Base-by-base conservation (phyloP, 1,140 invertebrate species). In the Musca vetustissima region DNA sequence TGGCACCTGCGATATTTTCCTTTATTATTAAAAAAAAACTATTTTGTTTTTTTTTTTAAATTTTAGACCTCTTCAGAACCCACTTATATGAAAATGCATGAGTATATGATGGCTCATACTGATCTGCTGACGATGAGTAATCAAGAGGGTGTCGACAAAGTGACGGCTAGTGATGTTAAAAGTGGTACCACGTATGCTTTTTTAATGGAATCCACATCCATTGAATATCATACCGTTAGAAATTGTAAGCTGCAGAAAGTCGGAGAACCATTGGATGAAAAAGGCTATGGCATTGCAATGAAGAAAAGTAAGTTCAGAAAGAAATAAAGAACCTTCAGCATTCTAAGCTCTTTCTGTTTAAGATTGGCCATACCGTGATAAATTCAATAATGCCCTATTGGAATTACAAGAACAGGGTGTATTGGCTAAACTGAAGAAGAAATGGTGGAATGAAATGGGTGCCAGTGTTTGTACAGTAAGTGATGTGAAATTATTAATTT, bases 401-500 rank as follows among this genome's bases (percentile, higher is more conserved):
- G 88, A 90, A 73, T 78, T 95, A 1, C 91, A 93, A 78, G 94
- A 97, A 83, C 88, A 89, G 64, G 95, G 93, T 0, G 86, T 88
- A 43, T 79, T 97, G 13, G 88, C 90, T 4, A 85, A 88, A 47
- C 83, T 97, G 59, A 94, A 96, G 80, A 90, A 89, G 28, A 95
- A 94, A 84, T 97, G 94, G 95, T 97, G 94, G 94, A 91, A 91
- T 76, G 89, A 94, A 81, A 90, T 92, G 78, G 92, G 91, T 0
- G 92, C 91, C 22, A 90, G 91, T 9, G 87, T 86, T 55, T 94
- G 92, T 81, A 83, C 84, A 72, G 92, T 93, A 73, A 69, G 73
- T 64, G 9, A 8, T 64, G 28, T 3, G 8, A n/a, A n/a, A n/a
- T n/a, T n/a, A n/a, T n/a, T n/a, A n/a, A n/a, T n/a, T n/a, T n/a